These are phyloP conservation scores for Agrochola litura DNA, from an alignment of 2,888 invertebrate species.

Conservation along the genomic window DNA sequence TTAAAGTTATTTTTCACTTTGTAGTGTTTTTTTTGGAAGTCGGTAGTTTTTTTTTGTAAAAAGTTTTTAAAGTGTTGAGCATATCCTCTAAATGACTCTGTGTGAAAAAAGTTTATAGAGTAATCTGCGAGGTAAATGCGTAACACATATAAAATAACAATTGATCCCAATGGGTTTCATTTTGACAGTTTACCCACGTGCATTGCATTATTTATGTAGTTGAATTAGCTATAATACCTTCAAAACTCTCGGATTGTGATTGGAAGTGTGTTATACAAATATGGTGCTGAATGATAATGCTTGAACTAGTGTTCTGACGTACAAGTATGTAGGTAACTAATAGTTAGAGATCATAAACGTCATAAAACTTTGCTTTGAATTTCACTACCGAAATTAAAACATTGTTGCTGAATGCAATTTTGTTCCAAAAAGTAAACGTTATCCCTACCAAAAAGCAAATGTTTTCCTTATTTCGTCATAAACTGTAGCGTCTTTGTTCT, in stretches of 20 bases:
- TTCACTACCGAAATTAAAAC: not conserved
- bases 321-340: not conserved
- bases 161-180: too few species aligned
- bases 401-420: not conserved
- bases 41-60: too few species aligned
- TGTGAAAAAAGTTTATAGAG: not conserved
- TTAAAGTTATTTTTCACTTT: too few species aligned
- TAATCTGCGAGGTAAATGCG: not conserved
- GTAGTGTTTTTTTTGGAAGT: too few species aligned
- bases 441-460: slow-evolving; percentile 29
- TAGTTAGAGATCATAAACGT: not conserved
- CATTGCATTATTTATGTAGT: too few species aligned
- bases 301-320: not conserved
- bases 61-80: slow-evolving; percentile 1
- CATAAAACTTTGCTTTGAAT: not conserved
- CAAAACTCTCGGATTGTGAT: too few species aligned
- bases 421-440: slow-evolving; percentile 21
- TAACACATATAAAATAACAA: too few species aligned
- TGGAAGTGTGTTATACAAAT: too few species aligned
- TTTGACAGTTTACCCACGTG: too few species aligned
- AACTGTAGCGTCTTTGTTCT: slow-evolving; percentile 52
- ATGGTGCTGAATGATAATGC: not conserved
- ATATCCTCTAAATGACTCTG: not conserved
- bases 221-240: too few species aligned
- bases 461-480: slow-evolving; percentile 49